These are phyloP conservation scores for Seira musarum DNA, from an alignment of 2,888 invertebrate genomes.

Conservation along the genomic window DNA sequence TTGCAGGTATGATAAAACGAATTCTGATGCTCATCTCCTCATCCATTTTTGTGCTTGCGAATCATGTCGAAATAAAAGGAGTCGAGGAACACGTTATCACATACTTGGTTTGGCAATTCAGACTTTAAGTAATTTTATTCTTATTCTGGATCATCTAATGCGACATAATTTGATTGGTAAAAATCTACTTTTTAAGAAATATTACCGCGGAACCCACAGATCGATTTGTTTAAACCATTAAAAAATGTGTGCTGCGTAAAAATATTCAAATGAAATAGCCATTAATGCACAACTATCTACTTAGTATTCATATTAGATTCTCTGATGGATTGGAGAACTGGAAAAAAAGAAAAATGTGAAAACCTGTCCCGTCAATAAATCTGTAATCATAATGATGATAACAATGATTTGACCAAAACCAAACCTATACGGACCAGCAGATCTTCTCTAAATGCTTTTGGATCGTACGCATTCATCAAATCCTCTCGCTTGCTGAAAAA, in stretches of 20 bases:
- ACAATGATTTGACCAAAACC: conserved; percentile 20
- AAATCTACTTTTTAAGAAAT: conserved; percentile 22
- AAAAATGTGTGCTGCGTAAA: background rate
- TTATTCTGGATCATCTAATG: too few species aligned
- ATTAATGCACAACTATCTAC: conserved; percentile 15
- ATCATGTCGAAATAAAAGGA: too few species aligned
- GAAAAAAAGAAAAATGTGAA: background rate
- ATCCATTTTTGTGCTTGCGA: too few species aligned
- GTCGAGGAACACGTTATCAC: too few species aligned
- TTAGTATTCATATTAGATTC: conserved; percentile 46
- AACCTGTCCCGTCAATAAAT: conserved; percentile 43
- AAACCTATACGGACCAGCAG: background rate
- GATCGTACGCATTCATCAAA: too few species aligned
- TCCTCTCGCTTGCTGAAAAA: background rate
- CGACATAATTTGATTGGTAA: too few species aligned
- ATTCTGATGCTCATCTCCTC: too few species aligned
- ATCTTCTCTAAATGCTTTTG: too few species aligned
- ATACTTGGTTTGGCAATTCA: too few species aligned
- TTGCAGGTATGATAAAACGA: too few species aligned
- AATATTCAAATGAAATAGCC: conserved; percentile 11
- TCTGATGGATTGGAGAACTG: conserved; percentile 30
- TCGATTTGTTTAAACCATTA: too few species aligned
- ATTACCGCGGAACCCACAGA: conserved; percentile 40
- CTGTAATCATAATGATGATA: conserved; percentile 31
- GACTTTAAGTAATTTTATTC: too few species aligned